Base-by-base conservation (phyloP, 1,140 invertebrate genomes). In the Akabosia matsudoensis region DNA sequence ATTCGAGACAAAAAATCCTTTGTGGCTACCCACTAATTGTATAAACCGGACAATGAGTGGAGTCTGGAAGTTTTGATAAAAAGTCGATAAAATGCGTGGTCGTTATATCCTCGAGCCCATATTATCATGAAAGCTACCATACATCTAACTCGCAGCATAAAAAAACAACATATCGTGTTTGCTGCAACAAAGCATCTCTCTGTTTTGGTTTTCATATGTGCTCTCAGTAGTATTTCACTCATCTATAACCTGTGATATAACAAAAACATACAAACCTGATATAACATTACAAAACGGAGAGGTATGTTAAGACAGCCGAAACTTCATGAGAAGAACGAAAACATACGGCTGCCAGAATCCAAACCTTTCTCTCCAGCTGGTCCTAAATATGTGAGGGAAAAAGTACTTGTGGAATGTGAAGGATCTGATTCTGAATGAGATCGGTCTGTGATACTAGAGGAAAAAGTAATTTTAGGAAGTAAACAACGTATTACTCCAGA, bases 391-490 rank as follows among this genome's bases (percentile, higher is more conserved):
- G 22, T 14, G n/a, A n/a, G n/a, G n/a, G n/a, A n/a, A n/a, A n/a
- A n/a, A 61, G 54, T 14, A 67, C 61, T 67, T 67, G 61, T 67
- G 61, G 61, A 67, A 67, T 67, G 61, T 67, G 61, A n/a, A n/a
- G n/a, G n/a, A n/a, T n/a, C n/a, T n/a, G n/a, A n/a, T n/a, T n/a
- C 54, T 45, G 37, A 45, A 18, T 45, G 37, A 45, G 37, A 10
- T 7, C 37, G 7, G 37, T 45, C 37, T n/a, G n/a, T n/a, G n/a
- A n/a, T n/a, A n/a, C n/a, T n/a, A n/a, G n/a, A n/a, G n/a, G n/a
- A n/a, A n/a, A n/a, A n/a, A n/a, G n/a, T n/a, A n/a, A n/a, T n/a
- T n/a, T n/a, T n/a, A n/a, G n/a, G n/a, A n/a, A n/a, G n/a, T n/a
- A n/a, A n/a, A n/a, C n/a, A n/a, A n/a, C n/a, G n/a, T n/a, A n/a